Conservation (phyloP, 2,113 vertebrate species). For the Hydropotes inermis region DNA sequence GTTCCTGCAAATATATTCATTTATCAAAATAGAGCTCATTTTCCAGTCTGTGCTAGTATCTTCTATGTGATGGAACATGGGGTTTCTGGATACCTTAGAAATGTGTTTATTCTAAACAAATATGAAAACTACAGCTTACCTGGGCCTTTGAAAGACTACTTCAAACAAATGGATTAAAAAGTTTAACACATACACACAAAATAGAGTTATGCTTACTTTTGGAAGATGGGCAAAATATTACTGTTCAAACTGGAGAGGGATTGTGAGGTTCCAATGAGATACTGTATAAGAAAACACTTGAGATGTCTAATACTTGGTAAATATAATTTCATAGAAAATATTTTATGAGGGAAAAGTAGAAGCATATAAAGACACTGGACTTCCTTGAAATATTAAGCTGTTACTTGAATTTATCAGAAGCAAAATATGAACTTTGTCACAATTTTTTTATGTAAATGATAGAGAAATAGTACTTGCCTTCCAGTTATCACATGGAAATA, state of each 20-base stretch:
- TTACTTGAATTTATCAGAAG: slow-evolving; percentile 25
- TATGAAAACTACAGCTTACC: not conserved
- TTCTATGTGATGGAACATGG: not conserved
- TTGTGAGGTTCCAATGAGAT: not conserved
- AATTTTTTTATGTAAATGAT: not conserved
- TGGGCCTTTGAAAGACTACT: not conserved
- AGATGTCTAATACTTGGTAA: not conserved
- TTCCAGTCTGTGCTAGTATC: not conserved
- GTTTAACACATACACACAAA: not conserved
- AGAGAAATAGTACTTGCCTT: not conserved
- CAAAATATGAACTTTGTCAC: not conserved
- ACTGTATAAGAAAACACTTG: not conserved
- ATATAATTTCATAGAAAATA: not conserved
- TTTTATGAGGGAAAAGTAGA: not conserved
- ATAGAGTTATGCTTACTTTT: not conserved
- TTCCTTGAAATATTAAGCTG: not conserved
- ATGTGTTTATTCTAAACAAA: not conserved
- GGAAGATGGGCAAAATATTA: not conserved
- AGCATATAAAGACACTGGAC: not conserved
- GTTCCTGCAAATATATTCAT: not conserved
- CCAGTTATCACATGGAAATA: not conserved
- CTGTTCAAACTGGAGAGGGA: not conserved
- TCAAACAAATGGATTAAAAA: not conserved
- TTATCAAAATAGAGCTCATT: not conserved
- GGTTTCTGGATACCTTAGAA: not conserved